phyloP scores from a whole-genome alignment of 1,140 invertebrate genomes.

The Aricia agestis region DNA sequence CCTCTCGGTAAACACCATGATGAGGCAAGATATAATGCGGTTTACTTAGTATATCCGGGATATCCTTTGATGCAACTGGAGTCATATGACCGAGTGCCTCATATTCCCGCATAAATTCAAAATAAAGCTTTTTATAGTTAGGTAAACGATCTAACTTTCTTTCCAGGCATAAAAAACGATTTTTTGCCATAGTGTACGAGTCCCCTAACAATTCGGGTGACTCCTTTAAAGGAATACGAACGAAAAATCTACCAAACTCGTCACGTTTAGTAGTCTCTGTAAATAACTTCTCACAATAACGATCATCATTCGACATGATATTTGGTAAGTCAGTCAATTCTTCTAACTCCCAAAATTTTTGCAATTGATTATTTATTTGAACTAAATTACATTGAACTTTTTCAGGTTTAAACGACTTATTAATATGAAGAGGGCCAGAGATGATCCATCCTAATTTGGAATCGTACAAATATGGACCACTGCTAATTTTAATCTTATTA shows the following conservation, averaged over 20 bases:
- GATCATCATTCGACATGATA: conserved; percentile 27
- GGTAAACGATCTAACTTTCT: conserved; percentile 30
- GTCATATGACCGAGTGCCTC: conserved; percentile 19
- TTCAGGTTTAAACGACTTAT: neutral
- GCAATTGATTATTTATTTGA: conserved; percentile 26
- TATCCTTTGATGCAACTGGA: conserved; percentile 26
- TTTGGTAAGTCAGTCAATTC: conserved; percentile 19
- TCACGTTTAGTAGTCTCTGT: conserved; percentile 29
- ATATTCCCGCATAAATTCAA: conserved; percentile 40
- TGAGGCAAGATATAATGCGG: conserved; percentile 57
- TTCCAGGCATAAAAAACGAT: conserved; percentile 38
- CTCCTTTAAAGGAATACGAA: conserved; percentile 32
- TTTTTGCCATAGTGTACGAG: conserved; percentile 26
- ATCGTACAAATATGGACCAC: conserved; percentile 34
- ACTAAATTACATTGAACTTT: conserved; percentile 27
- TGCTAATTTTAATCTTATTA: conserved; percentile 23
- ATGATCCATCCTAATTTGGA: conserved; percentile 38
- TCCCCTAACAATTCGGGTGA: conserved; percentile 32
- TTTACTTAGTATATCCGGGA: neutral
- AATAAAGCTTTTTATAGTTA: conserved; percentile 27
- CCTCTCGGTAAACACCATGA: conserved; percentile 46
- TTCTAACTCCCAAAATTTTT: conserved; percentile 29
- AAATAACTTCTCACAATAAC: conserved; percentile 31
- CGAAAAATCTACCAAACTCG: conserved; percentile 31
- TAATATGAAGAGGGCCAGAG: conserved; percentile 25